Evolutionary conservation across 2,888 invertebrate genomes (phyloP).

Genomic region (Uloborus plumipes): DNA sequence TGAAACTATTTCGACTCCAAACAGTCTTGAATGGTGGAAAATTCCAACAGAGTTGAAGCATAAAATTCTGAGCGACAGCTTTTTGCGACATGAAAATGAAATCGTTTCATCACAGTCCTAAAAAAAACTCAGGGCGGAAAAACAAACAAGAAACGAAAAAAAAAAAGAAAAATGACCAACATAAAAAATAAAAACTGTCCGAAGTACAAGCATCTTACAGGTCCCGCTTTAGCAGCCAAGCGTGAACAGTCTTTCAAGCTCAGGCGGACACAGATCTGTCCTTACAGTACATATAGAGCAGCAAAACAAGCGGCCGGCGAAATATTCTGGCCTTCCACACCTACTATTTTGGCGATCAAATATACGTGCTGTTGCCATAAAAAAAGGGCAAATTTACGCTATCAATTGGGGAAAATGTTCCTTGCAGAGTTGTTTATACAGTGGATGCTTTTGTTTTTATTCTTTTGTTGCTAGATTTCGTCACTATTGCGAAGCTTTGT

Average conservation of each 20-base stretch:
- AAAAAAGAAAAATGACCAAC: not conserved
- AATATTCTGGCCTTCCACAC: too few species aligned
- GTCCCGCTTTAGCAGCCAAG: conserved; percentile 17
- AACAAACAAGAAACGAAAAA: conserved; percentile 14
- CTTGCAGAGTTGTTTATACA: too few species aligned
- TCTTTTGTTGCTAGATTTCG: too few species aligned
- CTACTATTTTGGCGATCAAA: too few species aligned
- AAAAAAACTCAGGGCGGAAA: not conserved
- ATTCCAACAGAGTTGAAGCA: conserved; percentile 2
- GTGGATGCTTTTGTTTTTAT: too few species aligned
- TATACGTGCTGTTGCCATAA: too few species aligned
- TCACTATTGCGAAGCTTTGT: too few species aligned
- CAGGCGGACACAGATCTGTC: not conserved
- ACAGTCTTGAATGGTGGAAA: not conserved
- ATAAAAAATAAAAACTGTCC: too few species aligned
- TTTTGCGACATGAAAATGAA: not conserved
- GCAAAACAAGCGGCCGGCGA: not conserved
- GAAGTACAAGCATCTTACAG: too few species aligned
- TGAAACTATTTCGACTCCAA: too few species aligned
- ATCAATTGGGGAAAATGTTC: too few species aligned
- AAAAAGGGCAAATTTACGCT: too few species aligned
- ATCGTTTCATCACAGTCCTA: conserved; percentile 9
- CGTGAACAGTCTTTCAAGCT: not conserved
- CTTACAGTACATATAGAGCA: conserved; percentile 13
- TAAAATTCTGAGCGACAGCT: not conserved